phyloP scores from a whole-genome alignment of 2,888 invertebrate species.

The Sarcophaga subvicina region DNA sequence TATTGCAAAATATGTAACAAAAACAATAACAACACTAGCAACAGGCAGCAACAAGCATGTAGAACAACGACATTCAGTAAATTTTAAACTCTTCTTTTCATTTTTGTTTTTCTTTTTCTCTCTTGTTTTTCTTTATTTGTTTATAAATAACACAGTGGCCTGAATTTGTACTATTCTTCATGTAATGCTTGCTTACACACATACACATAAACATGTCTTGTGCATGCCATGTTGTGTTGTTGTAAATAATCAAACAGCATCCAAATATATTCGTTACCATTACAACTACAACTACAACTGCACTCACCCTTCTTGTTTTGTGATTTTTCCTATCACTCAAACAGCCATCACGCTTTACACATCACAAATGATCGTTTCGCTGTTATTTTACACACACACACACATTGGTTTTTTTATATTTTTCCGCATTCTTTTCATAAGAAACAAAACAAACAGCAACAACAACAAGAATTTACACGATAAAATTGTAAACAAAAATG shows the following conservation, averaged over 20 bases:
- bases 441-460: conserved; percentile 26
- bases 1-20: background rate
- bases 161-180: background rate
- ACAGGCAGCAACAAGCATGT: too few species aligned
- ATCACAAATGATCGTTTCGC: too few species aligned
- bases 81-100: too few species aligned
- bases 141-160: conserved; percentile 3
- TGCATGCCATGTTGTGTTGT: too few species aligned
- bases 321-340: too few species aligned
- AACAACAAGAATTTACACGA: background rate
- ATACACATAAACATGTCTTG: too few species aligned
- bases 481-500: conserved; percentile 21
- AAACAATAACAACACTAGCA: background rate
- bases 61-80: too few species aligned
- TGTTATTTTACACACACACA: background rate
- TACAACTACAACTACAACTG: background rate
- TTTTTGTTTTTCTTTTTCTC: too few species aligned
- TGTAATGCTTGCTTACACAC: too few species aligned
- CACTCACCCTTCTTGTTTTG: background rate
- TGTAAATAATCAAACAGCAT: too few species aligned
- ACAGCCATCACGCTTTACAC: too few species aligned
- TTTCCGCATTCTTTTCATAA: conserved; percentile 63
- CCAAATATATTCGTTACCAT: too few species aligned
- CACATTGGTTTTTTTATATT: conserved; percentile 46
- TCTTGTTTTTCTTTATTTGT: background rate